Conservation (phyloP, 2,113 vertebrate species). For the Ranitomeya variabilis region DNA sequence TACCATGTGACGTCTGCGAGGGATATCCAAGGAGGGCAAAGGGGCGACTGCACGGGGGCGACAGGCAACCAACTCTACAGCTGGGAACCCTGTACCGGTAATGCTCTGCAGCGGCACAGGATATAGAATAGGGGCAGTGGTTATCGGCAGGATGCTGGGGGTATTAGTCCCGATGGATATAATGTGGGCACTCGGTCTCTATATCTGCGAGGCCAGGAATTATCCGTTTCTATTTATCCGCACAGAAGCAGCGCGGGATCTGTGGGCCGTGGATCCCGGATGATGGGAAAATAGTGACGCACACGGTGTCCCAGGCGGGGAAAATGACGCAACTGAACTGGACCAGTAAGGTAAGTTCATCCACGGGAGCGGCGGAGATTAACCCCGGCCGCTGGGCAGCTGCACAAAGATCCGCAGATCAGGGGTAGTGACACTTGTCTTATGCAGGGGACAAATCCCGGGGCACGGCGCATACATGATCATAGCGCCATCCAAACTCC, state of each 20-base stretch:
- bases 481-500: too few species aligned
- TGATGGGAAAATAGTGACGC: conserved; percentile 77
- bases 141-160: background rate
- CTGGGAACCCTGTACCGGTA: too few species aligned
- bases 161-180: background rate
- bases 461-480: too few species aligned
- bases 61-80: too few species aligned
- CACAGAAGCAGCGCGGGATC: conserved; percentile 62
- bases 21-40: too few species aligned
- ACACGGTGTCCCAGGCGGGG: conserved; percentile 76
- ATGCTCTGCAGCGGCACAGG: too few species aligned
- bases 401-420: too few species aligned
- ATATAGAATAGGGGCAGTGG: too few species aligned
- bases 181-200: background rate
- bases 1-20: background rate
- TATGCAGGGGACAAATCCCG: too few species aligned
- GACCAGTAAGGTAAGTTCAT: conserved; percentile 72
- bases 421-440: too few species aligned
- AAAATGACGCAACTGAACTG: conserved; percentile 75
- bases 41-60: too few species aligned
- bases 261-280: conserved; percentile 79
- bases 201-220: background rate
- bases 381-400: background rate
- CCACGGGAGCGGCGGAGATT: background rate
- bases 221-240: background rate